Evolutionary conservation across 2,888 invertebrate genomes (phyloP), one percentile per base, ranked within the genome.

Genomic region (Himalopsyche tibetana): DNA sequence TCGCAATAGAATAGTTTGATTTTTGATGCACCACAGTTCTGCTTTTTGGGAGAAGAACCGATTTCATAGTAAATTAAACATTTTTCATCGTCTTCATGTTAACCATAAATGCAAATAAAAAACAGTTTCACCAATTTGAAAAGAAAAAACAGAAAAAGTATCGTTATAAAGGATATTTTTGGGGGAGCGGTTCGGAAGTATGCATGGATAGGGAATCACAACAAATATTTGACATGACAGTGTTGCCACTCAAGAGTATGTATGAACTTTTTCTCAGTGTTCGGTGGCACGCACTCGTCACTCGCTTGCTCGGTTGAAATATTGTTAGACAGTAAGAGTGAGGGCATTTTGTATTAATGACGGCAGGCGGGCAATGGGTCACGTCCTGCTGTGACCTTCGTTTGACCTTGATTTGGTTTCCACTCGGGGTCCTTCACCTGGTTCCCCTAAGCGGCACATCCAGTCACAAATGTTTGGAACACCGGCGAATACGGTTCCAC

Each of bases 401-500:
- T 84, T 84, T 84, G 93, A 93, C 94, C 93, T 95, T 95, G 96
- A 96, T 96, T 96, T 96, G 96, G 96, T 96, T 96, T 96, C 95
- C 96, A 96, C 94, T 95, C 94, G 93, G 94, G 94, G 93, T 94
- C 93, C 92, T 94, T 93, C 91, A 93, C 94, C 94, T 93, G 93
- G 92, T 90, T 87, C 88, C 88, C 88, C 88, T 86, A 82, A 88
- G 88, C 88, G 88, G 88, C 88, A 88, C 88, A 88, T 87, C 87
- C 88, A 88, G 88, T 88, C 87, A 82, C 88, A 88, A 88, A 88
- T 82, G 55, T 79, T 87, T 85, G 87, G 88, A 88, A 88, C 88
- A 86, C 87, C 88, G 84, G 55, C 19, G 79, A 81, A 40, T 36
- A 40, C 28, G 80, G 84, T 63, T 85, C 84, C 80, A 83, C 56